Evolutionary conservation across 2,797 vertebrate genomes (phyloP).

Genomic region (Ataeniobius toweri): DNA sequence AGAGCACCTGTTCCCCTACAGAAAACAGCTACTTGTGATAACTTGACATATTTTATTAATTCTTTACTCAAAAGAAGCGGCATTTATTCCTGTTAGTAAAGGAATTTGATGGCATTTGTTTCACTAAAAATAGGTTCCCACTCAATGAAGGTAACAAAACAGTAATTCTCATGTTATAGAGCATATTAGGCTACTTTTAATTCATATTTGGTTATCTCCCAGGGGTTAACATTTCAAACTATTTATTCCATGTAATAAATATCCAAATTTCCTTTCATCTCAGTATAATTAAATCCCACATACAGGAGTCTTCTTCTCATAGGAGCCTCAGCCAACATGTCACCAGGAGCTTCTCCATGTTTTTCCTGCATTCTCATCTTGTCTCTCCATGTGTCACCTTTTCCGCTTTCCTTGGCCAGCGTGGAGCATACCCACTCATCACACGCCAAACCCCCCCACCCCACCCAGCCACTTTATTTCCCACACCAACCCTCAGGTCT

Average conservation of each 20-base stretch:
- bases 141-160: background rate
- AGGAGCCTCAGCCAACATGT: background rate
- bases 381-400: slow-evolving; percentile 39
- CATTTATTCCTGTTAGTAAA: background rate
- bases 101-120: background rate
- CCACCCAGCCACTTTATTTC: background rate
- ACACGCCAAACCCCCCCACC: slow-evolving; percentile 11
- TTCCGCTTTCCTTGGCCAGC: slow-evolving; percentile 69
- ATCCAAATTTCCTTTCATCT: background rate
- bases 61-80: background rate
- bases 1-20: slow-evolving; percentile 51
- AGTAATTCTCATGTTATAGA: background rate
- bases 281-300: background rate
- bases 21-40: background rate
- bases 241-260: background rate
- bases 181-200: background rate
- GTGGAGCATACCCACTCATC: slow-evolving; percentile 57
- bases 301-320: background rate
- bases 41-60: background rate
- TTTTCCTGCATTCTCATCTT: slow-evolving; percentile 1
- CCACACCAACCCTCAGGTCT: slow-evolving; percentile 49
- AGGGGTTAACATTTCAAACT: background rate
- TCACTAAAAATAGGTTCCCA: background rate
- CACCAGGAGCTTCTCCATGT: background rate
- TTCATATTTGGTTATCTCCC: background rate